These are phyloP conservation scores for Drosophila percnosoma DNA, from an alignment of 2,888 invertebrate species.

Conservation along the genomic window DNA sequence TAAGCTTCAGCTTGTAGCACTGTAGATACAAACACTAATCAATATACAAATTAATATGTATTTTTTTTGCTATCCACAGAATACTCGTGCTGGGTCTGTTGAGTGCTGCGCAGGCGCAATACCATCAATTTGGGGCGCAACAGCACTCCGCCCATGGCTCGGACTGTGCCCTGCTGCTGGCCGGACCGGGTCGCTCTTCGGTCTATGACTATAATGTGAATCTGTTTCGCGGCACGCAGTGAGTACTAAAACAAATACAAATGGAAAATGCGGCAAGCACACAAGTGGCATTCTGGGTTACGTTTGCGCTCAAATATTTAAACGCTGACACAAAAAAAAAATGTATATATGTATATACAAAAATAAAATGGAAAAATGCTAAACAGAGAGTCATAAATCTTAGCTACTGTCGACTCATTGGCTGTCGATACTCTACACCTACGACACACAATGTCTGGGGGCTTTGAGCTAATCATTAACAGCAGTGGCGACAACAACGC, in stretches of 20 bases:
- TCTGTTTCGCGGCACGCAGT: constrained; percentile 92
- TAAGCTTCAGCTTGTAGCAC: background rate
- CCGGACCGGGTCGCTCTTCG: constrained; percentile 91
- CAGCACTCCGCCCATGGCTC: constrained; percentile 84
- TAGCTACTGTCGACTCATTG: constrained; percentile 20
- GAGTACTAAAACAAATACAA: constrained; percentile 86
- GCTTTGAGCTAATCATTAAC: constrained; percentile 62
- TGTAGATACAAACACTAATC: background rate
- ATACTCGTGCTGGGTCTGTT: constrained; percentile 72
- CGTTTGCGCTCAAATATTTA: constrained; percentile 59
- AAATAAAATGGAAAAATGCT: constrained; percentile 27
- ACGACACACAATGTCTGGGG: constrained; percentile 39
- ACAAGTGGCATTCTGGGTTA: constrained; percentile 51
- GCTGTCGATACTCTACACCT: constrained; percentile 54
- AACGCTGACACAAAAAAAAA: constrained; percentile 42
- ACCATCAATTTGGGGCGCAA: constrained; percentile 80
- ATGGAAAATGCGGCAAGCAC: constrained; percentile 44
- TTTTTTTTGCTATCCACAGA: constrained; percentile 66
- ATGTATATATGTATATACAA: background rate
- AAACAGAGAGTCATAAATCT: constrained; percentile 66
- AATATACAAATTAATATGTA: background rate
- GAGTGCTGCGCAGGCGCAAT: constrained; percentile 71
- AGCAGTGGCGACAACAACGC: constrained; percentile 39
- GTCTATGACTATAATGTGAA: constrained; percentile 94
- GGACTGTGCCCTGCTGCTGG: constrained; percentile 92